phyloP scores from a whole-genome alignment of 2,888 invertebrate genomes.

The Nemapogon koenigi region DNA sequence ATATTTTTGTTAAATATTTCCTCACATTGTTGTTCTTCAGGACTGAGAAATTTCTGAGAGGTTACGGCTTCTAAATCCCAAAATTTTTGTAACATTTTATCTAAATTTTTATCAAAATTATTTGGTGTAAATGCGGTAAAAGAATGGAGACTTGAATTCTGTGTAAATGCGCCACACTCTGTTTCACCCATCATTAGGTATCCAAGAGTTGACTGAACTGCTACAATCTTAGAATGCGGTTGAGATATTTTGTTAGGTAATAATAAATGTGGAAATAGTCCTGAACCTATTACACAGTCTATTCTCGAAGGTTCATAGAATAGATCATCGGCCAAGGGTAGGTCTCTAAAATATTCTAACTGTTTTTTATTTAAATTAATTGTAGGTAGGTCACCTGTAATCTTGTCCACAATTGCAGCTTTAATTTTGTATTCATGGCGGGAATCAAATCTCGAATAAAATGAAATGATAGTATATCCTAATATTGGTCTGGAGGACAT shows the following conservation, averaged over 20 bases:
- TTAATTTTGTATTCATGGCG: constrained; percentile 11
- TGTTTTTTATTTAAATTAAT: constrained; percentile 7
- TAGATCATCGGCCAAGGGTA: constrained; percentile 13
- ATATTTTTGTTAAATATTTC: constrained; percentile 11
- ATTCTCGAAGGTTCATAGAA: constrained; percentile 12
- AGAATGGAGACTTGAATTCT: constrained; percentile 9
- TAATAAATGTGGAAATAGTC: constrained; percentile 14
- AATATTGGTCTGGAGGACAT: too few species aligned
- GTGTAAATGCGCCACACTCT: constrained; percentile 1
- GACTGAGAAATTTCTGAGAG: constrained; percentile 6
- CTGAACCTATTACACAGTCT: constrained; percentile 15
- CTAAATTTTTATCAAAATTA: too few species aligned
- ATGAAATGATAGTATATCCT: too few species aligned
- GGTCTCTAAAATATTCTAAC: constrained; percentile 7
- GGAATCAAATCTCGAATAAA: constrained; percentile 13
- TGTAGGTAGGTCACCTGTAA: constrained; percentile 14
- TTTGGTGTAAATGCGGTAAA: too few species aligned
- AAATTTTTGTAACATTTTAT: constrained; percentile 10
- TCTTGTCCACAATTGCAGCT: constrained; percentile 13
- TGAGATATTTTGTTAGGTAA: constrained; percentile 8
- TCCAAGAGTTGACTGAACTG: constrained; percentile 14
- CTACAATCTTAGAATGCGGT: too few species aligned
- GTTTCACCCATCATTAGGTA: constrained; percentile 14
- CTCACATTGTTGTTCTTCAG: constrained; percentile 14
- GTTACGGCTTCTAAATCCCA: constrained; percentile 10